Conservation (phyloP, 2,888 invertebrate genomes). For the Brachynemurus nebulosus region DNA sequence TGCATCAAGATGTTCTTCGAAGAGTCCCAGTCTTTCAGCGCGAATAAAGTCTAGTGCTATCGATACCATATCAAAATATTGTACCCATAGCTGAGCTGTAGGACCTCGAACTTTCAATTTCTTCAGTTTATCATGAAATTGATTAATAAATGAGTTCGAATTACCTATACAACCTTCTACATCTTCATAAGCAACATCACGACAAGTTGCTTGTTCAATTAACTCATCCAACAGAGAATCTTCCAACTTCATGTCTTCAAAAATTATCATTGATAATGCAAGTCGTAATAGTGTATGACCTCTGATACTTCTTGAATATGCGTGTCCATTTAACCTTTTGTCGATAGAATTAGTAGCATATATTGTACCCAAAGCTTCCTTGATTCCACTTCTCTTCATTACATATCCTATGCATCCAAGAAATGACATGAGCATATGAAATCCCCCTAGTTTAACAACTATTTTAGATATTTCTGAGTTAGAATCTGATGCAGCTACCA, state of each 20-base stretch:
- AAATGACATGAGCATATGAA: constrained; percentile 15
- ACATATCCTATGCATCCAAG: constrained; percentile 16
- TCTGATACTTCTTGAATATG: constrained; percentile 25
- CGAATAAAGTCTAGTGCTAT: constrained; percentile 16
- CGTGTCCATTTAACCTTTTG: constrained; percentile 20
- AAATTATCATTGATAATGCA: constrained; percentile 18
- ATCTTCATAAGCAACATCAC: constrained; percentile 17
- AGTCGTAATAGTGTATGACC: constrained; percentile 23
- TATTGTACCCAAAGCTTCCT: constrained; percentile 16
- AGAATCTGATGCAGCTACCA: constrained; percentile 13
- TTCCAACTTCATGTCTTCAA: constrained; percentile 15
- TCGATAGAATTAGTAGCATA: constrained; percentile 19
- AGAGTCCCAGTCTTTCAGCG: constrained; percentile 21
- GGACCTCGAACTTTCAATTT: constrained; percentile 20
- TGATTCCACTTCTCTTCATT: constrained; percentile 17
- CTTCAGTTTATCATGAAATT: constrained; percentile 18
- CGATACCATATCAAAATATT: constrained; percentile 11
- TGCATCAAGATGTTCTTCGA: constrained; percentile 22
- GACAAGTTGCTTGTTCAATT: constrained; percentile 20
- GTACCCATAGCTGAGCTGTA: constrained; percentile 13
- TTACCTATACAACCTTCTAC: constrained; percentile 17
- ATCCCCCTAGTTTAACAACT: constrained; percentile 21
- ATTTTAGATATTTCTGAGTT: constrained; percentile 15
- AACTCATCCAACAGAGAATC: constrained; percentile 15
- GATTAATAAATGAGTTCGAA: constrained; percentile 13